These are phyloP conservation scores for Temnothorax ravouxi DNA, from an alignment of 2,888 invertebrate species.

Conservation along the genomic window DNA sequence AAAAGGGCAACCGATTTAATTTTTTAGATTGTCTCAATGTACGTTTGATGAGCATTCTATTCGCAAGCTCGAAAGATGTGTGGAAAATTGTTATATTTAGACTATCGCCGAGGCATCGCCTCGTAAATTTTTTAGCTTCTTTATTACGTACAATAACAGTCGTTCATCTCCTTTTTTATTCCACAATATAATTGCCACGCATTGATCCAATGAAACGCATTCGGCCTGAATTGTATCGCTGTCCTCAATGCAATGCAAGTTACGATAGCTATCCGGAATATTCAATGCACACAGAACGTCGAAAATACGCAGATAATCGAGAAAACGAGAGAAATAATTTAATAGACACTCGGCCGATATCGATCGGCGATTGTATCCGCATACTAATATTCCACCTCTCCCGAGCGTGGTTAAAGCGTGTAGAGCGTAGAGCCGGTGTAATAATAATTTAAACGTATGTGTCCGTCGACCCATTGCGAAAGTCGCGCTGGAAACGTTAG, in stretches of 20 bases:
- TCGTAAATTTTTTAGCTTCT: background rate
- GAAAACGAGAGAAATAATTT: conserved; percentile 40
- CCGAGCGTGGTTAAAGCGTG: background rate
- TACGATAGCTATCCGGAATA: conserved; percentile 14
- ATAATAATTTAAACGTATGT: conserved; percentile 25
- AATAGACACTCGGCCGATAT: conserved; percentile 6
- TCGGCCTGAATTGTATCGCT: conserved; percentile 2
- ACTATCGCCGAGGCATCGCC: background rate
- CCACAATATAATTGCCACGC: conserved; percentile 17
- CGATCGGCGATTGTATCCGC: background rate
- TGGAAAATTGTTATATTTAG: background rate
- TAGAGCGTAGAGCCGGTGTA: background rate
- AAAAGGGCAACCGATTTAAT: background rate
- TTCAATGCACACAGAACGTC: background rate
- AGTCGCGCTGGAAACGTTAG: conserved; percentile 16
- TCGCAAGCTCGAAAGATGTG: background rate
- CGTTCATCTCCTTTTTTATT: background rate
- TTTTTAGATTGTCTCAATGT: background rate
- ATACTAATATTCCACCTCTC: background rate
- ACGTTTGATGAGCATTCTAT: background rate
- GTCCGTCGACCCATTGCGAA: background rate
- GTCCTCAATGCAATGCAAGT: background rate
- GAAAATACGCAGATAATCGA: conserved; percentile 28
- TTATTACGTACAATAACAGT: background rate
- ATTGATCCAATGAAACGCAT: conserved; percentile 16